Conservation (phyloP, 2,113 vertebrate species). For the Myiozetetes cayanensis region DNA sequence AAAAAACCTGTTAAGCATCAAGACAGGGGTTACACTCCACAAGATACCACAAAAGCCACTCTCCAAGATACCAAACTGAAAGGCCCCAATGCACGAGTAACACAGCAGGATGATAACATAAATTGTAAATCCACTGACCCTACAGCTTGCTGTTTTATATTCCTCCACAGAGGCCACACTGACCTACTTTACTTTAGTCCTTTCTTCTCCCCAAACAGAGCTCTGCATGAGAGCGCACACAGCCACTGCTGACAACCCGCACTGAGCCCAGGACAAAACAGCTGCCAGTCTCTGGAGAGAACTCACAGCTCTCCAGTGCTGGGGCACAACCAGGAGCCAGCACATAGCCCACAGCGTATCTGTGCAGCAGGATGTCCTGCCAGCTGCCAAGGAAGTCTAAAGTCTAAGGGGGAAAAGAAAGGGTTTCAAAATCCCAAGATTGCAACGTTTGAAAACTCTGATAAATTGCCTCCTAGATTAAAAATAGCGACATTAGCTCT, state of each 20-base stretch:
- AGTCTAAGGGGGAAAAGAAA: background rate
- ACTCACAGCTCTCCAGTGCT: background rate
- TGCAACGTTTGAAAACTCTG: background rate
- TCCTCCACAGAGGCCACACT: conserved; percentile 28
- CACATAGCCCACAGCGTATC: background rate
- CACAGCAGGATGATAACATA: background rate
- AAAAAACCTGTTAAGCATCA: background rate
- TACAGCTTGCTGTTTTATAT: conserved; percentile 35
- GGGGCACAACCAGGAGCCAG: background rate
- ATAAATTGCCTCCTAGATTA: background rate
- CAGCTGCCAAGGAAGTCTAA: background rate
- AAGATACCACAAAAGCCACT: background rate
- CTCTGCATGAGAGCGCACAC: background rate
- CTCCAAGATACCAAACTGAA: background rate
- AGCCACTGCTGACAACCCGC: background rate
- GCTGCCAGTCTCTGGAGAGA: conserved; percentile 15
- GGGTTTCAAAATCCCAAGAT: background rate
- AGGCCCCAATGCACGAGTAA: background rate
- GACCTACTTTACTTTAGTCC: conserved; percentile 46
- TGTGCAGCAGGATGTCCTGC: background rate
- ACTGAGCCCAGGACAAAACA: background rate
- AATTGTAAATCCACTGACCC: conserved; percentile 13
- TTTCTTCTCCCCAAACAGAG: conserved; percentile 24
- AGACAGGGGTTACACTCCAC: background rate
- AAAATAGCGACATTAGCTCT: background rate